Base-by-base conservation (phyloP, 1,140 invertebrate species). In the Epicauta chinensis region DNA sequence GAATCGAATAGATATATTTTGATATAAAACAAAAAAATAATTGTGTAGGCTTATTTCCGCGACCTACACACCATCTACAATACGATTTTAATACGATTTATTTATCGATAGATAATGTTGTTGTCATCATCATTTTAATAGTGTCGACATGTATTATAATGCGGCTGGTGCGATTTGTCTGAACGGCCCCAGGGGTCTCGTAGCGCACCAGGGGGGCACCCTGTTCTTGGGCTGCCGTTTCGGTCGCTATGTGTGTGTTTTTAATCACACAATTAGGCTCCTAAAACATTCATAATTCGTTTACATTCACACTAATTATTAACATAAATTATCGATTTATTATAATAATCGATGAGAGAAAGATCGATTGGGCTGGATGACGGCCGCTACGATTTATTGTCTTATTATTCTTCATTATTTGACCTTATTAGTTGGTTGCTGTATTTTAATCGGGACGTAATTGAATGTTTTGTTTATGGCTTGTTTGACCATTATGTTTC, bases 371-470 rank as follows among this genome's bases (percentile, higher is more conserved):
- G 17, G 7, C 7, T 23, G 37, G 17, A 36, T 43, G 12, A n/a
- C 16, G 37, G 15, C 11, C 6, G 14, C 16, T 9, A 15, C 53
- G 58, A 59, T 56, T 53, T 59, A 59, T 59, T 40, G 39, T 29
- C 49, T 58, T 55, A 56, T 56, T 56, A 56, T 55, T 48, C 42
- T 52, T 37, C 41, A 58, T 58, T 47, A 55, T 59, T 55, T 56
- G 55, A 57, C 55, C 55, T 55, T 54, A 60, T 60, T 60, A 57
- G 35, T 29, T 38, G 47, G 34, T 51, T 40, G 31, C 46, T 30
- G 55, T 39, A 23, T 23, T 23, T 51, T 55, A 56, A 56, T 49
- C 47, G 53, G 23, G 46, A 14, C 23, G 53, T 49, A 55, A 55
- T 49, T 55, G 45, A 49, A 55, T 50, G 38, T 39, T 37, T 50